A percentile compares a stretch with the other conserved stretches of the same genome.
phyloP scores from a whole-genome alignment of 2,113 vertebrate genomes.

The Malurus melanocephalus region DNA sequence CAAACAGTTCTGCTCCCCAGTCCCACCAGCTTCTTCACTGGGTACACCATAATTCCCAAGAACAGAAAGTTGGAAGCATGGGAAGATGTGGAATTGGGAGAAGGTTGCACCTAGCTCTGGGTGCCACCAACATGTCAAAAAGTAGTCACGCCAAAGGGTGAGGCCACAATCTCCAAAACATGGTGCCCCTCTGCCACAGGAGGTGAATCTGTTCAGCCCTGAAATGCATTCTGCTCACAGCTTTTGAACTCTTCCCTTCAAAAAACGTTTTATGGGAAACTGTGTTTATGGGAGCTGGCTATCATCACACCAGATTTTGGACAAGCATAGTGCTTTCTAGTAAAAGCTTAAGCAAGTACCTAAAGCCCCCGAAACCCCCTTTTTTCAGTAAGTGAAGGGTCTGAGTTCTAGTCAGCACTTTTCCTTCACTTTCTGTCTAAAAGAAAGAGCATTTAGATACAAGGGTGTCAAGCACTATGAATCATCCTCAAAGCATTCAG shows the following conservation, averaged over 20 bases:
- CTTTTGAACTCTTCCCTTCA: background rate
- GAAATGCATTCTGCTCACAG: background rate
- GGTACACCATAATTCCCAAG: background rate
- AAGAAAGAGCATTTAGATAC: background rate
- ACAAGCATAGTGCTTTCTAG: background rate
- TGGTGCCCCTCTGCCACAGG: background rate
- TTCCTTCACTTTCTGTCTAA: background rate
- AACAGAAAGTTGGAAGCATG: background rate
- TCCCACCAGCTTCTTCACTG: background rate
- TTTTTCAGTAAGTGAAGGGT: background rate
- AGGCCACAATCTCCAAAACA: background rate
- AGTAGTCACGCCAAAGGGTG: background rate
- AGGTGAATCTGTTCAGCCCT: background rate
- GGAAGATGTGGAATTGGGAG: background rate
- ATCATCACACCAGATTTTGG: background rate
- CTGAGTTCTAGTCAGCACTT: background rate
- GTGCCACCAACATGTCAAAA: background rate
- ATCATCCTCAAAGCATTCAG: conserved; percentile 68
- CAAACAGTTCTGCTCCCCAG: background rate
- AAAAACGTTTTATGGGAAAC: background rate
- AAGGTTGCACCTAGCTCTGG: background rate
- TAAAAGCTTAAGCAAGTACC: background rate
- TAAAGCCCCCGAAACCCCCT: rapidly evolving
- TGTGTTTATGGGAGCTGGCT: background rate
- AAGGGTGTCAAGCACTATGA: conserved; percentile 29